These are phyloP conservation scores for Heliconius ethilla DNA, from an alignment of 2,888 invertebrate genomes.

Conservation along the genomic window DNA sequence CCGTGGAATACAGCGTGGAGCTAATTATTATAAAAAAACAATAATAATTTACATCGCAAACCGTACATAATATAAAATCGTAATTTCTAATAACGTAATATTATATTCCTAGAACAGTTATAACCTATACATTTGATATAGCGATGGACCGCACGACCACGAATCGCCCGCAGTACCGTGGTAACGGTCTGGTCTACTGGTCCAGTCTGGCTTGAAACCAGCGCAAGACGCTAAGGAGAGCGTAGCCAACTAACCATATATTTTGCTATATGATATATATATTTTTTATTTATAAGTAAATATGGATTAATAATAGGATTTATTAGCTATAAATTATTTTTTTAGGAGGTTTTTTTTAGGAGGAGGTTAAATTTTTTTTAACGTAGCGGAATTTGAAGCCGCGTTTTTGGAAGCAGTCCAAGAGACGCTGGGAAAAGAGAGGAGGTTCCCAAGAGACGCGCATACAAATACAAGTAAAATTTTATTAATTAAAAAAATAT, in stretches of 20 bases:
- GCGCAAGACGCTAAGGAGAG: constrained; percentile 1
- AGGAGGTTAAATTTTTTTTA: too few species aligned
- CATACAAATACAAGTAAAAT: too few species aligned
- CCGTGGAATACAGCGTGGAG: too few species aligned
- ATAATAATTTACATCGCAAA: neutral
- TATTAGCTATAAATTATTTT: neutral
- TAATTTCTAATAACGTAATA: constrained; percentile 3
- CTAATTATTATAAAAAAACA: too few species aligned
- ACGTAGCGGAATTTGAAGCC: too few species aligned
- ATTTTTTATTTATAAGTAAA: neutral
- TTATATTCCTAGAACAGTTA: constrained; percentile 14
- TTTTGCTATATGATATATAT: neutral
- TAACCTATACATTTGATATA: constrained; percentile 25
- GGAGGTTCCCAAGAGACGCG: too few species aligned
- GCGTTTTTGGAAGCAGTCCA: too few species aligned
- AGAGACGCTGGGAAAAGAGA: too few species aligned
- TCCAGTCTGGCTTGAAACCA: constrained; percentile 25
- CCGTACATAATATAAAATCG: neutral
- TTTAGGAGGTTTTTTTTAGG: too few species aligned
- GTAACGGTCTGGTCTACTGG: constrained; percentile 67
- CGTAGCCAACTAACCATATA: neutral
- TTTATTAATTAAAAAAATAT: too few species aligned
- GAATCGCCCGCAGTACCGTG: constrained; percentile 63
- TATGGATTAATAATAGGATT: neutral
- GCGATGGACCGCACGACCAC: constrained; percentile 53